phyloP scores from a whole-genome alignment of 2,797 vertebrate genomes.

The Gobionotothen gibberifrons region DNA sequence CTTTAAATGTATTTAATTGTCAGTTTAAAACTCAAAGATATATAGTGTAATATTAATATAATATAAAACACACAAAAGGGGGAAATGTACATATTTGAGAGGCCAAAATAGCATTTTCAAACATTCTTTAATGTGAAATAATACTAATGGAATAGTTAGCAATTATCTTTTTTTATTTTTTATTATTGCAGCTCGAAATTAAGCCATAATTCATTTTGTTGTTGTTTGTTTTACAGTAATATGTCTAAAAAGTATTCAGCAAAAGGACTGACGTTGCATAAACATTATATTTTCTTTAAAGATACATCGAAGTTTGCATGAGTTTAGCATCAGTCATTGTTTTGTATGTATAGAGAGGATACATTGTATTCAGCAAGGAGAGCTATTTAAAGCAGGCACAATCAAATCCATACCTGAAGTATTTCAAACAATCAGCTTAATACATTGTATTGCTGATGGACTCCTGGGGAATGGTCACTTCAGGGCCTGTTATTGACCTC shows the following conservation, averaged over 20 bases:
- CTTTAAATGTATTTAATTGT: no score
- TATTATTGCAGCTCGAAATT: not conserved
- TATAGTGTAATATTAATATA: no score
- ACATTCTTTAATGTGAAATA: no score
- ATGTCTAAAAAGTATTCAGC: not conserved
- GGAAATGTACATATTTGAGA: no score
- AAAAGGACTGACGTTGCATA: not conserved
- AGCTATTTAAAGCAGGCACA: not conserved
- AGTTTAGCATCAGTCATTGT: not conserved
- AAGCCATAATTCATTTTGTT: not conserved
- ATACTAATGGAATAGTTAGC: no score
- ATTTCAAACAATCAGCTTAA: constrained; percentile 21
- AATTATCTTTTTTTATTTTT: no score
- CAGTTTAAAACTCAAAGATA: no score
- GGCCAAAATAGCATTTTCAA: no score
- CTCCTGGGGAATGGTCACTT: not conserved
- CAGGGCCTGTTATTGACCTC: not conserved
- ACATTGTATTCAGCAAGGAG: constrained; percentile 1
- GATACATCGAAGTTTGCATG: not conserved
- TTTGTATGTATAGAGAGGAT: not conserved
- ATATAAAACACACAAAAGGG: no score
- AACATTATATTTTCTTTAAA: not conserved
- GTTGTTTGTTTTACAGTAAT: not conserved
- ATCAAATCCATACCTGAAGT: not conserved
- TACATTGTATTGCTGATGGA: not conserved